These are phyloP conservation scores for Bubo scandiacus DNA, from an alignment of 2,113 vertebrate genomes.

Conservation along the genomic window DNA sequence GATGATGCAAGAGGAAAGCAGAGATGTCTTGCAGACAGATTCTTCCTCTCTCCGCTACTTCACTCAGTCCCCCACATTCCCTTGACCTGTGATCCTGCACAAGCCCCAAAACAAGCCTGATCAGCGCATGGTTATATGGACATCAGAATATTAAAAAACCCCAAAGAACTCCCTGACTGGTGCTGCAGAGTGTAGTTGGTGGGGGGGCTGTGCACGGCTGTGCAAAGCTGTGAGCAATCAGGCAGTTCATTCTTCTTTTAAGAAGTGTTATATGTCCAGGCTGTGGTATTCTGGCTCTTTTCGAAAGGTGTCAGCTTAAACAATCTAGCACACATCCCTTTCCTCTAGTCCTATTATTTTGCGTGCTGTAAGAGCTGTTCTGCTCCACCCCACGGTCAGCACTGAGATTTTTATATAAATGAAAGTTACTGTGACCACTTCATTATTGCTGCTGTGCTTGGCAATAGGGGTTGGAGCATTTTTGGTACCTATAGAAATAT, in stretches of 20 bases:
- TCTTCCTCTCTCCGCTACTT: neutral
- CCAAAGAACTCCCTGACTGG: neutral
- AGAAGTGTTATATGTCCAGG: constrained; percentile 16
- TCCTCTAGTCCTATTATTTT: neutral
- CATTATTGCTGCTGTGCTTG: neutral
- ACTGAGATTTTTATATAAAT: neutral
- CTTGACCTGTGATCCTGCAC: neutral
- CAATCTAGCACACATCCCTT: neutral
- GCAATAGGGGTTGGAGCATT: neutral
- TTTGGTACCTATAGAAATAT: neutral
- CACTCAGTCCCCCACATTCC: neutral
- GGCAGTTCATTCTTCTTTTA: constrained; percentile 4
- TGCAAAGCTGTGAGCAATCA: constrained; percentile 9
- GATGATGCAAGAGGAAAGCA: neutral
- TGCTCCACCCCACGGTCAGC: neutral
- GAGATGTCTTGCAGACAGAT: neutral
- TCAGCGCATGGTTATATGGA: rapidly evolving
- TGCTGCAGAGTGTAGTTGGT: neutral
- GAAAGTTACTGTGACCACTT: neutral
- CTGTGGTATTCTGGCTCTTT: neutral
- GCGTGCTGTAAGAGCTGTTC: neutral
- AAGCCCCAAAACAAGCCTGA: neutral
- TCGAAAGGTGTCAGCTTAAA: neutral
- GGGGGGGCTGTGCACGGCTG: neutral
- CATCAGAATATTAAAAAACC: neutral